A percentile compares a stretch with the other conserved stretches of the same genome.
Evolutionary conservation across 2,888 invertebrate genomes (phyloP).

Genomic region (Limenitis camilla): DNA sequence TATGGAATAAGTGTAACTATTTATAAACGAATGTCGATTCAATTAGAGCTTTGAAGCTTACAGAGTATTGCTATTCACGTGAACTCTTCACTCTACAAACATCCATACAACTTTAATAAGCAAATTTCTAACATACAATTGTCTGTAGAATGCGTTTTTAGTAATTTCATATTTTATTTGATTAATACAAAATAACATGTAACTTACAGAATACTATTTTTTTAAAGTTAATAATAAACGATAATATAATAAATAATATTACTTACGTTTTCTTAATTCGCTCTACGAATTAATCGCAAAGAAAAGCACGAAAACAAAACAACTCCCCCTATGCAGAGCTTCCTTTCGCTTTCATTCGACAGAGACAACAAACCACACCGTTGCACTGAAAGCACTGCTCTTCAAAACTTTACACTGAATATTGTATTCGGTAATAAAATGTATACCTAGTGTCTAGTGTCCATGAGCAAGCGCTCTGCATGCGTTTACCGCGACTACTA

Average conservation of each 20-base stretch:
- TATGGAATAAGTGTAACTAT: conserved; percentile 54
- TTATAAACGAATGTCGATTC: conserved; percentile 54
- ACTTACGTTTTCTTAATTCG: conserved; percentile 61
- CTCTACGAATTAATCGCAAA: conserved; percentile 49
- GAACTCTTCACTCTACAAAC: no score
- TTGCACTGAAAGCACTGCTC: conserved; percentile 66
- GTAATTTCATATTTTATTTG: no score
- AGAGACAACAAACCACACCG: conserved; percentile 58
- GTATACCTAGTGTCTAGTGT: conserved; percentile 33
- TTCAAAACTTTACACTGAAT: conserved; percentile 54
- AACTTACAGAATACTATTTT: no score
- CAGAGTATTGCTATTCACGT: no score
- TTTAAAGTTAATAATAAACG: not conserved
- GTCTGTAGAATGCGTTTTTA: no score
- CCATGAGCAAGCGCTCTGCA: conserved; percentile 42
- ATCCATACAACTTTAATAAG: no score
- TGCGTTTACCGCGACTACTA: conserved; percentile 55
- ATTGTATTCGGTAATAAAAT: conserved; percentile 16
- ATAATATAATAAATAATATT: conserved; percentile 25
- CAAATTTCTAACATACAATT: no score
- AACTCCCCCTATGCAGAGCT: conserved; percentile 50
- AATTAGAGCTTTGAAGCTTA: conserved; percentile 42
- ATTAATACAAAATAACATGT: no score
- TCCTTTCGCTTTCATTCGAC: conserved; percentile 64
- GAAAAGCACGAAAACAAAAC: conserved; percentile 64